phyloP scores from a whole-genome alignment of 2,797 vertebrate species.

The Macroramphosus scolopax region DNA sequence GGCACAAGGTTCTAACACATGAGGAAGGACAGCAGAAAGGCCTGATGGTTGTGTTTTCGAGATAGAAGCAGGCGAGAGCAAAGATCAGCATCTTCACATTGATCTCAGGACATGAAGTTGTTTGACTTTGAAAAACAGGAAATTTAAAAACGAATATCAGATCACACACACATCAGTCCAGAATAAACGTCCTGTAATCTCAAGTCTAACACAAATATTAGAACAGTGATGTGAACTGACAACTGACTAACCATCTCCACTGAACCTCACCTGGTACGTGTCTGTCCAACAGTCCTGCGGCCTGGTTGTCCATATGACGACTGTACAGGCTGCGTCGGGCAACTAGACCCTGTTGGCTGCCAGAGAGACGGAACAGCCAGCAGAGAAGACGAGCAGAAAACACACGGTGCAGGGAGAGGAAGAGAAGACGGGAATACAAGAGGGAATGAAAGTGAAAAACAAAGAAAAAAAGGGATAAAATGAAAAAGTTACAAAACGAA shows the following conservation, averaged over 20 bases:
- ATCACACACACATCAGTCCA: too few relatives aligned
- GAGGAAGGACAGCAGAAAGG: too few relatives aligned
- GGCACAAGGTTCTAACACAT: conserved; percentile 50
- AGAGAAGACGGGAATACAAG: background rate
- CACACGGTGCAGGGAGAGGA: conserved; percentile 10
- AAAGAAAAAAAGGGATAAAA: conserved; percentile 9
- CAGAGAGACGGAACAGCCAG: conserved; percentile 19
- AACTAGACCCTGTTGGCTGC: conserved; percentile 70
- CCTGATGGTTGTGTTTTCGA: too few relatives aligned
- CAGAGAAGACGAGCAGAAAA: conserved; percentile 24
- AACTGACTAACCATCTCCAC: background rate
- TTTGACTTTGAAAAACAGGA: too few relatives aligned
- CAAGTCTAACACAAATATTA: too few relatives aligned
- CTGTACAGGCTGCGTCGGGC: conserved; percentile 75
- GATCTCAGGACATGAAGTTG: too few relatives aligned
- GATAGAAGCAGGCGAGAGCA: too few relatives aligned
- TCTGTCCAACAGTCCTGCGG: conserved; percentile 36
- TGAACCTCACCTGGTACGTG: conserved; percentile 59
- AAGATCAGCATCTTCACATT: background rate
- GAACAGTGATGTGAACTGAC: too few relatives aligned
- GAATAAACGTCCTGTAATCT: too few relatives aligned
- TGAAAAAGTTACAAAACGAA: conserved; percentile 34
- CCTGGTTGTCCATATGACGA: conserved; percentile 63
- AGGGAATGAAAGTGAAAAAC: conserved; percentile 10
- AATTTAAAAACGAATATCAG: too few relatives aligned